Evolutionary conservation across 2,113 vertebrate genomes (phyloP).

Genomic region (Cnemophilus loriae): DNA sequence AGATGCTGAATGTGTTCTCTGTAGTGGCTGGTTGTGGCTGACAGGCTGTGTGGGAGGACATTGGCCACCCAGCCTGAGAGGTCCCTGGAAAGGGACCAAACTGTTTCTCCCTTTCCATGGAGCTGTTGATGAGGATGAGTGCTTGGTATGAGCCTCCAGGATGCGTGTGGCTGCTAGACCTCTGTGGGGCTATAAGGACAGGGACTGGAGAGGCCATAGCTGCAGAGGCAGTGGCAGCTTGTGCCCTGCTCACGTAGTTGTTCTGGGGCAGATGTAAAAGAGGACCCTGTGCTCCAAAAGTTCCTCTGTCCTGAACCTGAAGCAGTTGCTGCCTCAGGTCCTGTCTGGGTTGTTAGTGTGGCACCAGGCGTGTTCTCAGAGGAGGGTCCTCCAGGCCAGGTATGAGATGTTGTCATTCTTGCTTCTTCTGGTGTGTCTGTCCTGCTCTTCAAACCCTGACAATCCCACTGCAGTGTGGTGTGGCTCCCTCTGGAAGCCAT

Average conservation of each 20-base stretch:
- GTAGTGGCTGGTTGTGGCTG: neutral
- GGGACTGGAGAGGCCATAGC: neutral
- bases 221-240: neutral
- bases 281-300: neutral
- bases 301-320: neutral
- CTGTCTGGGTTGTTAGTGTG: neutral
- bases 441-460: neutral
- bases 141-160: neutral
- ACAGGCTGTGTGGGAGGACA: neutral
- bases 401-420: neutral
- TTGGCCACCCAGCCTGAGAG: neutral
- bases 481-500: neutral
- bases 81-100: neutral
- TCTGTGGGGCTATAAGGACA: neutral
- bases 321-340: neutral
- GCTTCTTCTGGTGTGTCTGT: neutral
- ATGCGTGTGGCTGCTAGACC: accelerated
- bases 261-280: neutral
- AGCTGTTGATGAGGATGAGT: neutral
- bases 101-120: neutral
- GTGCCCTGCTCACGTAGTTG: neutral
- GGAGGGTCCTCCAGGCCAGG: neutral
- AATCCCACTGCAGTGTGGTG: neutral
- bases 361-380: neutral
- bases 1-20: neutral